Evolutionary conservation across 2,888 invertebrate species (phyloP).

Genomic region (Leptopterna dolabrata): DNA sequence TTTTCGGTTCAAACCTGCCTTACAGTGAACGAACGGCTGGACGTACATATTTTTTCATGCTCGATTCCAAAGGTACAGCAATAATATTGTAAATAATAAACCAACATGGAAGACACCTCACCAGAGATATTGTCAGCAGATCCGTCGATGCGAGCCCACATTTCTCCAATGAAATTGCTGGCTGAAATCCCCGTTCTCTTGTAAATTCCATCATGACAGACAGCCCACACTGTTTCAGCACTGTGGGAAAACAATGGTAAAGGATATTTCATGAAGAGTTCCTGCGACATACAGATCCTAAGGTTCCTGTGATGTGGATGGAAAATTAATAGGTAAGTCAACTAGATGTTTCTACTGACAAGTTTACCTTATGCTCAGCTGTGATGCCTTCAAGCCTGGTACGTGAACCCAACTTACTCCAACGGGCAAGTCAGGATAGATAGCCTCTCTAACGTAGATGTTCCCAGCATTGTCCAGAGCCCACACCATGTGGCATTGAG

Average conservation of each 20-base stretch:
- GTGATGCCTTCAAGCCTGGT: constrained; percentile 68
- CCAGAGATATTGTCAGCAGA: constrained; percentile 65
- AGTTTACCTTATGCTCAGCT: constrained; percentile 67
- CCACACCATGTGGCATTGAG: constrained; percentile 68
- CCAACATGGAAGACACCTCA: neutral
- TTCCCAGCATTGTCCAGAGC: constrained; percentile 68
- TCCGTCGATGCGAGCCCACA: constrained; percentile 68
- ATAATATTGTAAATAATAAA: too few species aligned
- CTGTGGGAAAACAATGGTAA: constrained; percentile 61
- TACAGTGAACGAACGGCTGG: too few species aligned
- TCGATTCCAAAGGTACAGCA: too few species aligned
- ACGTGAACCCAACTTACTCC: constrained; percentile 70
- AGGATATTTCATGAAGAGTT: neutral
- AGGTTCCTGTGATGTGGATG: too few species aligned
- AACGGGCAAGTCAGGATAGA: constrained; percentile 68
- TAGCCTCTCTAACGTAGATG: constrained; percentile 69
- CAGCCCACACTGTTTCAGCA: constrained; percentile 68
- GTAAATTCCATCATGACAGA: constrained; percentile 67
- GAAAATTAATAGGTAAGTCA: too few species aligned
- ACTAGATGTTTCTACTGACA: too few species aligned
- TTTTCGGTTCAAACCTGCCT: too few species aligned
- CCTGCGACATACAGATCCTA: too few species aligned
- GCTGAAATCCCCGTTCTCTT: constrained; percentile 68
- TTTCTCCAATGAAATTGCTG: constrained; percentile 68
- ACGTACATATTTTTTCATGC: too few species aligned